These are phyloP conservation scores for Cylloceria caligata DNA, from an alignment of 2,888 invertebrate genomes.

Conservation along the genomic window DNA sequence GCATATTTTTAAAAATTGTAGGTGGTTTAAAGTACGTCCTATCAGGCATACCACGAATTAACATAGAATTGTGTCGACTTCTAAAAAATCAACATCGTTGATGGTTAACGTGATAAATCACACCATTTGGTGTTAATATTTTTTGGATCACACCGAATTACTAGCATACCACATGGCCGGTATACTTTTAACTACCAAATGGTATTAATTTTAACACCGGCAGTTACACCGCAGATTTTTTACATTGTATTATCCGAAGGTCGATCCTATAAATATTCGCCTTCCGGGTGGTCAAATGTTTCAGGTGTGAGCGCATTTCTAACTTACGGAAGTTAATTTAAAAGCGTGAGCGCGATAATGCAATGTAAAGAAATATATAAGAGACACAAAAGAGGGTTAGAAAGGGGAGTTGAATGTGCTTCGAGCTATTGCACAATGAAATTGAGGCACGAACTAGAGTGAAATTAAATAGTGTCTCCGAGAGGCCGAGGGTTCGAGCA, in stretches of 20 bases:
- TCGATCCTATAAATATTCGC: slow-evolving; percentile 1
- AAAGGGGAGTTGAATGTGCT: slow-evolving; percentile 18
- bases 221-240: too few relatives aligned
- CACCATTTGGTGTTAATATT: too few relatives aligned
- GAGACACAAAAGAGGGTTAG: slow-evolving; percentile 25
- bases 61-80: too few relatives aligned
- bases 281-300: slow-evolving; percentile 10
- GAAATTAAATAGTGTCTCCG: slow-evolving; percentile 39
- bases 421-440: slow-evolving; percentile 33
- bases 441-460: slow-evolving; percentile 33
- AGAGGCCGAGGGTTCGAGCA: slow-evolving; percentile 69
- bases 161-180: too few relatives aligned
- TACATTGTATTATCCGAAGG: slow-evolving; percentile 20
- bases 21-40: too few relatives aligned
- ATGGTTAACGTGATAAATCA: too few relatives aligned
- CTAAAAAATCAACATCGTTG: too few relatives aligned
- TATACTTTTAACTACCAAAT: too few relatives aligned
- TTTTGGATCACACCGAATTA: too few relatives aligned
- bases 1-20: too few relatives aligned
- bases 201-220: too few relatives aligned
- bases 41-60: too few relatives aligned
- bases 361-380: slow-evolving; percentile 67
- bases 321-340: slow-evolving; percentile 23
- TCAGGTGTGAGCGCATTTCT: not conserved
- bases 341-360: slow-evolving; percentile 66